phyloP scores from a whole-genome alignment of 1,140 invertebrate genomes.

The Trichogramma pretiosum region DNA sequence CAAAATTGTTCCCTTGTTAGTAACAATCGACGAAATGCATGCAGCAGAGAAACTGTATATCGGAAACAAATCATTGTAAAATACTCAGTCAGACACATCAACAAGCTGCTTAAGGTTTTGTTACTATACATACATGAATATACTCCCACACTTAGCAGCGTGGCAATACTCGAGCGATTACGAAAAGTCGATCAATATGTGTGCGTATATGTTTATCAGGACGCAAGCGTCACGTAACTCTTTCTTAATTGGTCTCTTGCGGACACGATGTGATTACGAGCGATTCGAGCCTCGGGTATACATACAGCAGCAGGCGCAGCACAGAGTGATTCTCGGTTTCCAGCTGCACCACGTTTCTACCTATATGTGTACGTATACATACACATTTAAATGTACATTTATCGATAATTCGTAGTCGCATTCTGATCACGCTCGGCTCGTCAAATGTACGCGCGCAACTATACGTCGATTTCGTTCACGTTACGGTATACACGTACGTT shows the following conservation, averaged over 20 bases:
- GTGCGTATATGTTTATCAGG: background rate
- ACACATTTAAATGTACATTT: no score
- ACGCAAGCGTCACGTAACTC: conserved; percentile 10
- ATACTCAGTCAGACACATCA: no score
- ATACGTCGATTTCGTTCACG: conserved; percentile 18
- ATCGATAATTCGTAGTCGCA: conserved; percentile 21
- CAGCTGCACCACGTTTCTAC: no score
- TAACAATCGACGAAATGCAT: no score
- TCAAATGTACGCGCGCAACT: conserved; percentile 30
- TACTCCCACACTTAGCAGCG: background rate
- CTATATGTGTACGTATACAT: no score
- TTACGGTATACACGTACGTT: no score
- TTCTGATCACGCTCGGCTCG: conserved; percentile 27
- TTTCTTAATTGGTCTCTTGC: conserved; percentile 16
- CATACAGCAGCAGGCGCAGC: no score
- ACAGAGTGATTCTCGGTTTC: no score
- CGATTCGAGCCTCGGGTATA: conserved; percentile 12
- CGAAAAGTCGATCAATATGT: conserved; percentile 6
- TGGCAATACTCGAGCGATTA: conserved; percentile 4
- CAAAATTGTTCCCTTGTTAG: no score
- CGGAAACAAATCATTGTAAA: background rate
- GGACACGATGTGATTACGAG: conserved; percentile 6
- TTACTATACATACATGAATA: background rate
- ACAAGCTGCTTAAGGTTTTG: no score
- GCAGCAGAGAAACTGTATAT: no score